Percentiles rank a stretch among this genome's conserved stretches.
These are phyloP conservation scores for Megalurothrips usitatus DNA, from an alignment of 2,888 invertebrate species.

Conservation along the genomic window DNA sequence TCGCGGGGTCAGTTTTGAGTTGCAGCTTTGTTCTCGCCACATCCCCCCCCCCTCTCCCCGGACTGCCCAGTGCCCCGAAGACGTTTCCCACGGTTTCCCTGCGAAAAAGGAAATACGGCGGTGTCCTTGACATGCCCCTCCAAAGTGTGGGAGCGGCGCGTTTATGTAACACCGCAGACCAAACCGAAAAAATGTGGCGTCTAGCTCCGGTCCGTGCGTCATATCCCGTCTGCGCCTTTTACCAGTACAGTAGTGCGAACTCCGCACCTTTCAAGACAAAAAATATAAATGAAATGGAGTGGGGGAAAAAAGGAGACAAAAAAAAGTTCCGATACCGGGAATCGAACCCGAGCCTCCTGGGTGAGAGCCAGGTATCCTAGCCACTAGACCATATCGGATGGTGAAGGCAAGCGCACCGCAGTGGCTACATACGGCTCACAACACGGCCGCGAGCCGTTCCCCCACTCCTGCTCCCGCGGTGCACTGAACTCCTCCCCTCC, in stretches of 20 bases:
- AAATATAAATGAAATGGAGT: not conserved
- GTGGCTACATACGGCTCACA: not conserved
- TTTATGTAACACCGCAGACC: no score
- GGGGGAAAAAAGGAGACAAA: constrained; percentile 34
- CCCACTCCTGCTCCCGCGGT: not conserved
- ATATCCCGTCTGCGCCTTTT: no score
- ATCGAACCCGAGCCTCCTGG: constrained; percentile 69
- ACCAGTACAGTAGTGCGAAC: no score
- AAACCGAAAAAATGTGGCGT: no score
- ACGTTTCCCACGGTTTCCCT: not conserved
- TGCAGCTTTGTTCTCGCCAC: no score
- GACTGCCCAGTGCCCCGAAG: no score
- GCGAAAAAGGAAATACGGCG: not conserved
- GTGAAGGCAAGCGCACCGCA: not conserved
- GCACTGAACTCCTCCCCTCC: not conserved
- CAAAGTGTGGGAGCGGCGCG: no score
- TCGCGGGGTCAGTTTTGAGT: no score
- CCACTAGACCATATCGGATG: constrained; percentile 56
- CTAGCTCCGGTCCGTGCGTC: no score
- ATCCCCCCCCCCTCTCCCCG: no score
- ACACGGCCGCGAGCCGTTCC: not conserved
- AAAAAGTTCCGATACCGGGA: constrained; percentile 59
- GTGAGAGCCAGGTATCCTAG: constrained; percentile 59
- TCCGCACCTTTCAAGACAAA: no score
- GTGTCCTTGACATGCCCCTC: not conserved